Conservation (phyloP, 2,113 vertebrate species). For the Sorex fumeus region DNA sequence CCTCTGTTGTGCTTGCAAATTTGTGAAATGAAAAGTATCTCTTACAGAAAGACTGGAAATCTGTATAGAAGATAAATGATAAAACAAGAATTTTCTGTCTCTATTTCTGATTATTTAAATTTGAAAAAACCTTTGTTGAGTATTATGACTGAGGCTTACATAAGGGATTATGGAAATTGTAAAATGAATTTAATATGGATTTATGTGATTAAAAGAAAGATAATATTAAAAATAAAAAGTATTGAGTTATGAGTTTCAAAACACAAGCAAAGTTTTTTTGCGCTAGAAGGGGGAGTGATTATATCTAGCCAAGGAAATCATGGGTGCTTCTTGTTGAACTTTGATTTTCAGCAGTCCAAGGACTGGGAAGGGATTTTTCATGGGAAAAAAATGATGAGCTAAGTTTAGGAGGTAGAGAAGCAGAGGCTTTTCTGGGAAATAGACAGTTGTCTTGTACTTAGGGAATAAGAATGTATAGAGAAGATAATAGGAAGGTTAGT, state of each 20-base stretch:
- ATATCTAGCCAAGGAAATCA: neutral
- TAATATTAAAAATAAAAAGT: conserved; percentile 33
- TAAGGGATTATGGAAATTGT: neutral
- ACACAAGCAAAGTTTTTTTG: conserved; percentile 9
- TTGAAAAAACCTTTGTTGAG: conserved; percentile 34
- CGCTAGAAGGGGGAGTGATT: neutral
- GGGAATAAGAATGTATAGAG: neutral
- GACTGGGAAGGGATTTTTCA: conserved; percentile 31
- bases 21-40: conserved; percentile 55
- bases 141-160: conserved; percentile 21
- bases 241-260: conserved; percentile 35
- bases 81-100: conserved; percentile 18
- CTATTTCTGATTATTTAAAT: conserved; percentile 58
- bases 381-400: neutral
- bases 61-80: conserved; percentile 52
- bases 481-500: neutral
- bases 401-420: conserved; percentile 21
- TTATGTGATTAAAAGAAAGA: conserved; percentile 57
- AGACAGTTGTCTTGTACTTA: conserved; percentile 36
- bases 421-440: conserved; percentile 35
- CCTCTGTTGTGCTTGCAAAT: neutral
- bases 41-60: neutral
- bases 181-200: conserved; percentile 53
- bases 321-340: conserved; percentile 15
- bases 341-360: conserved; percentile 28